Evolutionary conservation across 2,888 invertebrate genomes (phyloP).

Genomic region (Nebria salina): DNA sequence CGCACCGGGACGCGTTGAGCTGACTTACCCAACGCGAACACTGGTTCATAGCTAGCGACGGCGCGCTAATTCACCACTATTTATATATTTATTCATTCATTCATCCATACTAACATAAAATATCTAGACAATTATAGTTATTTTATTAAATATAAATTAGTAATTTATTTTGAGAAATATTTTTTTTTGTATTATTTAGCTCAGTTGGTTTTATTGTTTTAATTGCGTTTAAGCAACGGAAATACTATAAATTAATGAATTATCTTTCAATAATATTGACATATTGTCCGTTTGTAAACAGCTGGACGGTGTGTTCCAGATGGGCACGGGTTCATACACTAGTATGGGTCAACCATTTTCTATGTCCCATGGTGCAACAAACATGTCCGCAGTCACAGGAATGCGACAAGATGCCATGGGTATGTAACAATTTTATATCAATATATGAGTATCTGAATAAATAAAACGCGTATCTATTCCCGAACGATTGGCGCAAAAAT

Average conservation of each 20-base stretch:
- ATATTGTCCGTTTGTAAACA: constrained; percentile 12
- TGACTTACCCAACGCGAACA: background rate
- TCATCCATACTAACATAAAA: background rate
- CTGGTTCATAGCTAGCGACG: background rate
- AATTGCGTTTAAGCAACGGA: no score
- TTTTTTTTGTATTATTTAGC: background rate
- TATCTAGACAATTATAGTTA: background rate
- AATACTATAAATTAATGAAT: background rate
- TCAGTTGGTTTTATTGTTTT: no score
- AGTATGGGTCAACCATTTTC: constrained; percentile 95
- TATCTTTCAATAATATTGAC: background rate
- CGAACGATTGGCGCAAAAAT: background rate
- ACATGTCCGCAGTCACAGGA: constrained; percentile 89
- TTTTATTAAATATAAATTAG: background rate
- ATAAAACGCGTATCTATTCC: background rate
- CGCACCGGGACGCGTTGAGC: constrained; percentile 16
- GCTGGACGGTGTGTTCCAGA: constrained; percentile 69
- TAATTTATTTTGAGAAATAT: background rate
- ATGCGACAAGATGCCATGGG: constrained; percentile 89
- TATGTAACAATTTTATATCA: constrained; percentile 61
- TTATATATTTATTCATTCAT: background rate
- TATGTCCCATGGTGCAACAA: constrained; percentile 88
- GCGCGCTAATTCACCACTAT: background rate
- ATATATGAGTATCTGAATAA: background rate
- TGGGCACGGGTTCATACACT: constrained; percentile 92